Evolutionary conservation across 2,888 invertebrate species (phyloP).

Genomic region (Coronaproctus castanopsis): DNA sequence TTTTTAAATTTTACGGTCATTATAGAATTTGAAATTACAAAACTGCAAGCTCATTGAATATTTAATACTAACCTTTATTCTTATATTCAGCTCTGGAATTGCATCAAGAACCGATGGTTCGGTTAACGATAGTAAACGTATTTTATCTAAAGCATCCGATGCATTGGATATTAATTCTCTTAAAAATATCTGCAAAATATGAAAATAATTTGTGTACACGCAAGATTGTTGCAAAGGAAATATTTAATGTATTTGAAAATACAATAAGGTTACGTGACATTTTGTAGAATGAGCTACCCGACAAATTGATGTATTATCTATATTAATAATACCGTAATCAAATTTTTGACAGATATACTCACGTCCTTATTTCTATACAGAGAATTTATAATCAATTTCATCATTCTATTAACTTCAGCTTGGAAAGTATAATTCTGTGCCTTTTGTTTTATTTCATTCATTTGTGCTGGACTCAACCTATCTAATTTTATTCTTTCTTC

Average conservation of each 20-base stretch:
- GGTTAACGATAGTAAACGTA: constrained; percentile 78
- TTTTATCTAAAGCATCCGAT: constrained; percentile 96
- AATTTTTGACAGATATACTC: constrained; percentile 19
- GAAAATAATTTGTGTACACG: too few species aligned
- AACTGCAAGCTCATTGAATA: neutral
- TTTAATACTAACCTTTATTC: constrained; percentile 41
- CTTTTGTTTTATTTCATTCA: constrained; percentile 73
- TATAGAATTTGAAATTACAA: neutral
- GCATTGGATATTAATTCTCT: constrained; percentile 97
- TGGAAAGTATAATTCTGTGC: constrained; percentile 81
- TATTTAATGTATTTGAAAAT: neutral
- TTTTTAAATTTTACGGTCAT: neutral
- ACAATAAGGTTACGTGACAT: too few species aligned
- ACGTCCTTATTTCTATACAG: constrained; percentile 96
- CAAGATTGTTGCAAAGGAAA: neutral
- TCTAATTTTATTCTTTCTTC: constrained; percentile 93
- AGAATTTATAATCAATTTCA: constrained; percentile 99
- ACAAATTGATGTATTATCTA: too few species aligned
- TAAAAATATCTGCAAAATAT: constrained; percentile 62
- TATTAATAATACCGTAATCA: too few species aligned
- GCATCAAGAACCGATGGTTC: constrained; percentile 55
- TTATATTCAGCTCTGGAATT: constrained; percentile 65
- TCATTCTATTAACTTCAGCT: constrained; percentile 98
- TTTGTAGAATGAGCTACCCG: too few species aligned
- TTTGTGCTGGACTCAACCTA: constrained; percentile 79